These are phyloP conservation scores for Protonibea diacanthus DNA, from an alignment of 2,797 vertebrate species.

Conservation along the genomic window DNA sequence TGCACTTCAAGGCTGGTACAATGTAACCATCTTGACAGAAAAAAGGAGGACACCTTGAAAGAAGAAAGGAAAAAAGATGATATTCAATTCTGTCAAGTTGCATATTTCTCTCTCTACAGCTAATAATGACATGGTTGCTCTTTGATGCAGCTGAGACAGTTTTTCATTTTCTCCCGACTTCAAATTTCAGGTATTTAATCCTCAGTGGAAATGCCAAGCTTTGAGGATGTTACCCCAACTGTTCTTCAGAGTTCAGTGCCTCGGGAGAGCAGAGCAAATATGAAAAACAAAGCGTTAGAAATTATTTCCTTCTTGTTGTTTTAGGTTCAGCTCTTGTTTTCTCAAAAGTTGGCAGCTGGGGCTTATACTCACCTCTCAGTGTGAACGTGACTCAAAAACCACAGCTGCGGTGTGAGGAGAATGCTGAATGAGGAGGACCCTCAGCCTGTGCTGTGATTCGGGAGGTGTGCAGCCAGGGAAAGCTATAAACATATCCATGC, in stretches of 20 bases:
- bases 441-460: slow-evolving; percentile 59
- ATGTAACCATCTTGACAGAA: slow-evolving; percentile 60
- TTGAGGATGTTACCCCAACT: slow-evolving; percentile 77
- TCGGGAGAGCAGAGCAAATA: slow-evolving; percentile 72
- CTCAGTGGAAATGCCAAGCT: slow-evolving; percentile 80
- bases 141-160: slow-evolving; percentile 77
- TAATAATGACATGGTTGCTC: slow-evolving; percentile 79
- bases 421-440: slow-evolving; percentile 61
- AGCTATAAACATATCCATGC: slow-evolving; percentile 39
- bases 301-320: slow-evolving; percentile 74
- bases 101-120: slow-evolving; percentile 70
- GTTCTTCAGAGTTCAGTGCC: slow-evolving; percentile 71
- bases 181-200: slow-evolving; percentile 80
- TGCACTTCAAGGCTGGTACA: slow-evolving; percentile 48
- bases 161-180: slow-evolving; percentile 81
- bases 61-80: slow-evolving; percentile 68
- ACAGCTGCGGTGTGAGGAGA: slow-evolving; percentile 67
- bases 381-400: slow-evolving; percentile 67
- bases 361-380: slow-evolving; percentile 63
- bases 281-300: slow-evolving; percentile 78
- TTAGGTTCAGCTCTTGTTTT: slow-evolving; percentile 71
- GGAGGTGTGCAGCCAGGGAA: slow-evolving; percentile 55
- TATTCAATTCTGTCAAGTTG: slow-evolving; percentile 74
- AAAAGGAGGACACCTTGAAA: slow-evolving; percentile 71
- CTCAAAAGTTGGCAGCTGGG: slow-evolving; percentile 66